Percentiles rank a stretch among this genome's conserved stretches.
Conservation (phyloP, 2,113 vertebrate genomes). For the Monopterus albus region DNA sequence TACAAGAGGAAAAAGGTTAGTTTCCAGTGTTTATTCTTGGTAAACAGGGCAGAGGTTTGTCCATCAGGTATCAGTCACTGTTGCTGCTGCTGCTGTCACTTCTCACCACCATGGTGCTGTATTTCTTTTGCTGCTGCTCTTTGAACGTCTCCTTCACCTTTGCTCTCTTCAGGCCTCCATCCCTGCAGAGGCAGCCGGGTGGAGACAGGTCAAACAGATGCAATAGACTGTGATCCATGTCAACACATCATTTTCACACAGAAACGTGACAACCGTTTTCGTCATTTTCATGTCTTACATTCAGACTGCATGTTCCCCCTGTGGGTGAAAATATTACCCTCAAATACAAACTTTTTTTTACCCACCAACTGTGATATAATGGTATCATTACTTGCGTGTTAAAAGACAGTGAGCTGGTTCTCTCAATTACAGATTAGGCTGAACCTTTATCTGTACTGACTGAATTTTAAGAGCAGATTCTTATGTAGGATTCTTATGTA, state of each 20-base stretch:
- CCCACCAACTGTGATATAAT: neutral
- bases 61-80: slow-evolving; percentile 70
- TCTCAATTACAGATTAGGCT: neutral
- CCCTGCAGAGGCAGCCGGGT: slow-evolving; percentile 81
- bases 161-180: slow-evolving; percentile 92
- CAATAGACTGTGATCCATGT: neutral
- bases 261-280: too few relatives aligned
- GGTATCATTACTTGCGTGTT: neutral
- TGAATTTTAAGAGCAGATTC: neutral
- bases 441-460: neutral
- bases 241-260: neutral
- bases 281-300: neutral
- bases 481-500: too few relatives aligned
- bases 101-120: slow-evolving; percentile 94
- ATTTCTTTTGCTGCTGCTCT: slow-evolving; percentile 94
- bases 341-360: too few relatives aligned
- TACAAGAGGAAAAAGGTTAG: neutral
- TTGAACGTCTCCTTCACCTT: slow-evolving; percentile 94
- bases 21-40: slow-evolving; percentile 9
- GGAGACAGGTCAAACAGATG: neutral
- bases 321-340: too few relatives aligned
- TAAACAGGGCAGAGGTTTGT: neutral
- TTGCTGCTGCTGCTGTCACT: slow-evolving; percentile 79
- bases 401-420: neutral
- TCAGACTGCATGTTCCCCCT: neutral